Base-by-base conservation (phyloP, 2,113 vertebrate species). In the Elgaria multicarinata region DNA sequence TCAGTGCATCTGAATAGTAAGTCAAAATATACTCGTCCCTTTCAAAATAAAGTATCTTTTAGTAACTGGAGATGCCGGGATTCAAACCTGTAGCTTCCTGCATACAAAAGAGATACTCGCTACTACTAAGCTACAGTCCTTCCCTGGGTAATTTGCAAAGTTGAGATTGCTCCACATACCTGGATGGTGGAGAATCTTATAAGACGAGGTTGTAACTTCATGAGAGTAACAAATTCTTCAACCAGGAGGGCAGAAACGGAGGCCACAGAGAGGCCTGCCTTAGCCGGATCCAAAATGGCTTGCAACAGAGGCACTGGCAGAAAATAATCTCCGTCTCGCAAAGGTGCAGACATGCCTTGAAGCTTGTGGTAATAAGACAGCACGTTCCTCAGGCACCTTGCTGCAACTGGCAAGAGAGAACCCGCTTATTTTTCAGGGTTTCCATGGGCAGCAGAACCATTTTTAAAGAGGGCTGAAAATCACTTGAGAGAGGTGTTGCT, bases 331-430 rank as follows among this genome's bases (percentile, higher is more conserved):
- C 84, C 36, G 24, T 94, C 89, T 28, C 36, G 84, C 69, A 95
- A 91, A n/a, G 58, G 75, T 1, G 16, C 44, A 50, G 91, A 83
- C 20, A 55, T 62, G 28, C 36, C 86, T 33, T 91, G 91, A 80
- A 87, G 74, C 44, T 87, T 92, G 83, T 94, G 94, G 87, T 89
- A 91, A 76, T 94, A 95, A 10, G 94, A 94, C 2, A 95, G 77
- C 31, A 92, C 90, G 72, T 93, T 95, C 33, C 91, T 84, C 91
- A 94, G 88, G 24, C 72, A 80, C 71, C 71, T 85, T 72, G 46
- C 62, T 46, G 89, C 87, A 58, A 87, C 94, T 95, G 66, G 24
- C 76, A 62, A 33, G 69, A 20, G 24, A 71, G 24, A 39, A 62
- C 20, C 58, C 3, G 18, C 58, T 12, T 62, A 20, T 50, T 50